Conservation (phyloP, 2,113 vertebrate species). For the Brevimyrus niger region DNA sequence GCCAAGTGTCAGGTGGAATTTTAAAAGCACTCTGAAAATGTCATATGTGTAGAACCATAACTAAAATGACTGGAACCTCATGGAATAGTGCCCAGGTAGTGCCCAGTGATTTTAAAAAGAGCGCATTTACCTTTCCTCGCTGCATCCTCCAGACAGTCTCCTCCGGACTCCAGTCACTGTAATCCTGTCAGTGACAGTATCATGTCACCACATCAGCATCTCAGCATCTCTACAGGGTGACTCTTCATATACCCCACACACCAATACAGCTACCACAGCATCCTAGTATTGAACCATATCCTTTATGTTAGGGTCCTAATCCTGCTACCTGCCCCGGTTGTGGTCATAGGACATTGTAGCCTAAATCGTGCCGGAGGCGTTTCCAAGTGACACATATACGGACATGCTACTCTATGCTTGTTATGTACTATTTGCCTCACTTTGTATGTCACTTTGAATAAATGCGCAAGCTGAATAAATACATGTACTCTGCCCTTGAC, state of each 20-base stretch:
- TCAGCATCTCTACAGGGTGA: background rate
- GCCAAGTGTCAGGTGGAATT: background rate
- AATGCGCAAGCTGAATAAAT: background rate
- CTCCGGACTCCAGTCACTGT: conserved; percentile 75
- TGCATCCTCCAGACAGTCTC: conserved; percentile 79
- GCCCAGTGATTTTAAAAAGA: background rate
- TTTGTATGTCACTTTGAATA: background rate
- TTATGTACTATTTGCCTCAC: background rate
- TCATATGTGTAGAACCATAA: background rate
- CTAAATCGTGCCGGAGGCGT: background rate
- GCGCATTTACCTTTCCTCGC: conserved; percentile 73
- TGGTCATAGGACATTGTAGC: background rate
- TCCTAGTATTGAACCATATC: background rate
- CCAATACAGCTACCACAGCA: background rate
- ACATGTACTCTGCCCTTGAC: background rate
- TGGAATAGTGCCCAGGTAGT: background rate
- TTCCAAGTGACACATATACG: background rate
- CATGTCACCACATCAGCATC: background rate
- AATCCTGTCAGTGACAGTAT: conserved; percentile 63
- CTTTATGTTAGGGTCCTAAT: background rate
- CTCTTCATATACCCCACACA: background rate
- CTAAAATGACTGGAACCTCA: background rate
- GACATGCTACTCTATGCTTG: background rate
- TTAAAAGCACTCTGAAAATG: background rate
- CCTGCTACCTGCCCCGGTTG: background rate